These are phyloP conservation scores for Catalaphyllia jardinei DNA, from an alignment of 64 coral and sea anemone species.

Conservation along the genomic window DNA sequence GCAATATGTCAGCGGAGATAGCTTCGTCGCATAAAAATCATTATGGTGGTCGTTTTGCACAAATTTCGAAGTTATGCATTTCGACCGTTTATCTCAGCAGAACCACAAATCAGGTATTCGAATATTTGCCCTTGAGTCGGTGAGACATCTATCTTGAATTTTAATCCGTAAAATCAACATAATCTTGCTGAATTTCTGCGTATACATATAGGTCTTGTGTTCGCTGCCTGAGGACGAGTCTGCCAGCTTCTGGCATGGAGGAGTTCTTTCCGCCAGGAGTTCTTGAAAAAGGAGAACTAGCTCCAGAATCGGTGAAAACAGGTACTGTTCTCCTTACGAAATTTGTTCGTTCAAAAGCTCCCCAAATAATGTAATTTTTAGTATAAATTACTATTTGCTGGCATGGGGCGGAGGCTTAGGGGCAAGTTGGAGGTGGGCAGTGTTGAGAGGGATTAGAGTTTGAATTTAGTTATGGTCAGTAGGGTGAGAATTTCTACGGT, in stretches of 20 bases:
- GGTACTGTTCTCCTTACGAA: slow-evolving; percentile 26
- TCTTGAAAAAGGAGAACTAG: slow-evolving; percentile 83
- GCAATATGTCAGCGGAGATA: not conserved
- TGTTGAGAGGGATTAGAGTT: no score
- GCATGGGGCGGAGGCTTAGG: no score
- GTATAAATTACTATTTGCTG: no score
- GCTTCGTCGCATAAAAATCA: slow-evolving; percentile 14
- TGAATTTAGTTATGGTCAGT: no score
- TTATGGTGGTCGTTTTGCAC: slow-evolving; percentile 72
- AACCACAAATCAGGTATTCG: slow-evolving; percentile 19
- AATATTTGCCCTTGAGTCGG: not conserved
- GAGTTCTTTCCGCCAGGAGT: slow-evolving; percentile 91
- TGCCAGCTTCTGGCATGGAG: slow-evolving; percentile 57
- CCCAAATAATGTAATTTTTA: no score
- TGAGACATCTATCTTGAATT: not conserved
- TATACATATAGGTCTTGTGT: slow-evolving; percentile 3
- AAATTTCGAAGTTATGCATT: slow-evolving; percentile 38
- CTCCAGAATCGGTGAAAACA: slow-evolving; percentile 88
- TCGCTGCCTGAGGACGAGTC: slow-evolving; percentile 52
- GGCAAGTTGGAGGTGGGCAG: no score
- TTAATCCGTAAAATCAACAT: not conserved
- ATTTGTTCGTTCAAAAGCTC: no score
- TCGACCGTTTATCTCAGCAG: slow-evolving; percentile 2
- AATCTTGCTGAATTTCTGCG: not conserved
- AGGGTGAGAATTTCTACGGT: no score